Base-by-base conservation (phyloP, 2,797 vertebrate genomes). In the Manis crassicaudata region DNA sequence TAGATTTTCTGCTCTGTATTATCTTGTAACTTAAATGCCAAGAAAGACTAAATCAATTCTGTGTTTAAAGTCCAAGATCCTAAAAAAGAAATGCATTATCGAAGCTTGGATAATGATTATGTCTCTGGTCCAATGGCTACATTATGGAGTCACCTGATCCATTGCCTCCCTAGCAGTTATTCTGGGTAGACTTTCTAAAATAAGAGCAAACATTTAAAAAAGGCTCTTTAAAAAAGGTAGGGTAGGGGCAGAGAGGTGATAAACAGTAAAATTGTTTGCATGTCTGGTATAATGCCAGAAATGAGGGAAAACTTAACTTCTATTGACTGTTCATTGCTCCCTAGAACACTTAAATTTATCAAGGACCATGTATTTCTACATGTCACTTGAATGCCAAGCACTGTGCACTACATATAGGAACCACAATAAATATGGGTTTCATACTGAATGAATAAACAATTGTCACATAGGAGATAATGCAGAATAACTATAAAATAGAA, bases 41-140 rank as follows among this genome's bases (percentile, higher is more conserved):
- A 73, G 6, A 73, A 90, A 56, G 6, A 62, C 5, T 72, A 79
- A 96, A 76, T 80, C 10, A 76, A 90, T 40, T 75, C 16, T 60
- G 1, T 92, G 56, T 54, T 88, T 50, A 97, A 88, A 92, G 94
- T 17, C 37, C 27, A 93, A 92, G 43, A 12, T 43, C 21, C 6
- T 92, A 8, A 20, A 43, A 89, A 93, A 1, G 12, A 87, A 92
- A 56, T 67, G 2, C 43, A 76, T 82, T 93, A 25, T 62, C 13
- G 20, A 18, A 46, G 7, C 14, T 73, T 60, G 6, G 17, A 54
- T 83, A 4, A 12, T 58, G 37, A 85, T 2, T 70, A 11, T 93
- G 37, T 5, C 32, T 43, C 10, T 88, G 6, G 11, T 14, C 9
- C 65, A 81, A 9, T 63, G 72, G 29, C 40, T 81, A 37, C 0